phyloP scores from a whole-genome alignment of 2,888 invertebrate species.

The Lepidochitona cinerea region DNA sequence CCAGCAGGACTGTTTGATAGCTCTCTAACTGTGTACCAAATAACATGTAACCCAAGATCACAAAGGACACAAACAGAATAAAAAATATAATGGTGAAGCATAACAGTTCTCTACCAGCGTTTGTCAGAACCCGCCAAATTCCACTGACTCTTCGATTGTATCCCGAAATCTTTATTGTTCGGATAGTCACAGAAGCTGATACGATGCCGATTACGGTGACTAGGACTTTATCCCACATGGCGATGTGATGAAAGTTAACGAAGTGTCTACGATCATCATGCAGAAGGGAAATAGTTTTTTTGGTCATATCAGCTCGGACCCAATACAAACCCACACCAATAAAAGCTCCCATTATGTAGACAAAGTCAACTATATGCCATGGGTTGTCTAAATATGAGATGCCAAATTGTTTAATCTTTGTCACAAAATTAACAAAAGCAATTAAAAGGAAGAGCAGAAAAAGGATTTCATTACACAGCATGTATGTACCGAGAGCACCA shows the following conservation, averaged over 20 bases:
- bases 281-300: constrained; percentile 34
- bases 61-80: constrained; percentile 38
- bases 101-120: constrained; percentile 40
- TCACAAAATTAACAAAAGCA: constrained; percentile 29
- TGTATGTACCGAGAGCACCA: constrained; percentile 35
- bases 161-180: constrained; percentile 48
- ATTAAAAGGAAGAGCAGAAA: constrained; percentile 32
- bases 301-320: constrained; percentile 43
- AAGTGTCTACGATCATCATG: constrained; percentile 41
- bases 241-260: constrained; percentile 68
- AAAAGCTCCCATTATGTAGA: neutral
- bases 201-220: constrained; percentile 40
- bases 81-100: constrained; percentile 47
- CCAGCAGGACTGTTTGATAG: constrained; percentile 40
- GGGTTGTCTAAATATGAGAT: neutral
- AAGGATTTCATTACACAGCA: constrained; percentile 38
- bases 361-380: neutral
- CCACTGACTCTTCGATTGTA: constrained; percentile 44
- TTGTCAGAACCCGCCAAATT: constrained; percentile 38
- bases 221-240: constrained; percentile 68
- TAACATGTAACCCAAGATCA: constrained; percentile 41
- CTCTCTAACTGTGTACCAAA: constrained; percentile 42
- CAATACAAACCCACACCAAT: neutral
- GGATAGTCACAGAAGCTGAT: constrained; percentile 41
- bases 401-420: constrained; percentile 28